Conservation (phyloP, 1,140 invertebrate species). For the Olivierus martensii region DNA sequence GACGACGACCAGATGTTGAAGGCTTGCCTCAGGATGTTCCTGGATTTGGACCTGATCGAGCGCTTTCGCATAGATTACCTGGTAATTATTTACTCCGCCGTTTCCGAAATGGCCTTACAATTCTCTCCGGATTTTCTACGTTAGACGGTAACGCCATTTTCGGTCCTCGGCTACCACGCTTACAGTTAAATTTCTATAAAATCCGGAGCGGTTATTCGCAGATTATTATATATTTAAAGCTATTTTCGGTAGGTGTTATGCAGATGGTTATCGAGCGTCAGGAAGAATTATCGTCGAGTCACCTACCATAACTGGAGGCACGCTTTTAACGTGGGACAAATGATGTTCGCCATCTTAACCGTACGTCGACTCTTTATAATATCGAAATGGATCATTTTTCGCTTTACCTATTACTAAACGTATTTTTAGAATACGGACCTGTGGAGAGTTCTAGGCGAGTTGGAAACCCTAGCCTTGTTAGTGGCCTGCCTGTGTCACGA, state of each 20-base stretch:
- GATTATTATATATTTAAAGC: neutral
- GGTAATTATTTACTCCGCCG: conserved; percentile 32
- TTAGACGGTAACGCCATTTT: too few relatives aligned
- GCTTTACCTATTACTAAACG: neutral
- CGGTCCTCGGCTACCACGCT: too few relatives aligned
- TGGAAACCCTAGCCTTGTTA: conserved; percentile 82
- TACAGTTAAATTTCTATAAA: too few relatives aligned
- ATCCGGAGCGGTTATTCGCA: neutral
- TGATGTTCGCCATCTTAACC: conserved; percentile 91
- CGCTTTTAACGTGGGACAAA: conserved; percentile 90
- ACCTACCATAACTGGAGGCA: conserved; percentile 97
- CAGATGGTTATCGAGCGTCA: conserved; percentile 77
- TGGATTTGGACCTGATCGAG: conserved; percentile 78
- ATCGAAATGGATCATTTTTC: neutral
- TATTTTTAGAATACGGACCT: conserved; percentile 61
- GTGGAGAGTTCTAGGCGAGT: conserved; percentile 78
- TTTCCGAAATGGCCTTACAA: too few relatives aligned
- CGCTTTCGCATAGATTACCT: conserved; percentile 81
- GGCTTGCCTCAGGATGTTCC: conserved; percentile 79
- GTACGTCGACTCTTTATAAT: conserved; percentile 31
- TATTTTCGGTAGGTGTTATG: conserved; percentile 33
- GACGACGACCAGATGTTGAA: conserved; percentile 70
- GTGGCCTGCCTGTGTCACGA: conserved; percentile 95
- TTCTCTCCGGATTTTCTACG: too few relatives aligned
- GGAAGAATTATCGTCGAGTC: conserved; percentile 93